A percentile compares a stretch with the other conserved stretches of the same genome.
These are phyloP conservation scores for Callospermophilus lateralis DNA, from an alignment of 2,113 vertebrate genomes.

Conservation along the genomic window DNA sequence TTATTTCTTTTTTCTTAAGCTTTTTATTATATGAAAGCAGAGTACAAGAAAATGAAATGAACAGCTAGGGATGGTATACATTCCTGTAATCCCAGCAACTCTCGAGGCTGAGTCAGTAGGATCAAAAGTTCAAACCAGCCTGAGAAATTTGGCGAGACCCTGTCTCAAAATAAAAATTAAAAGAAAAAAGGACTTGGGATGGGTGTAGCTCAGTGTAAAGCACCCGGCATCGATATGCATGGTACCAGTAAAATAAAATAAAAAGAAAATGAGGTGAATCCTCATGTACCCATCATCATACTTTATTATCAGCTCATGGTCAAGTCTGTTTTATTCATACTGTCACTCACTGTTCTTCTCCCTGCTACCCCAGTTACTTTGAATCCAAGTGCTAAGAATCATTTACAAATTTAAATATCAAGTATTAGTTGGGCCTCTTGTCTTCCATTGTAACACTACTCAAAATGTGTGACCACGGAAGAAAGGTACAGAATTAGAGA, in stretches of 20 bases:
- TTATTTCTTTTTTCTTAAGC: background rate
- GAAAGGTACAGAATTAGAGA: constrained; percentile 15
- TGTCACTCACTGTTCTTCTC: background rate
- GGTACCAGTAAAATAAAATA: too few species aligned
- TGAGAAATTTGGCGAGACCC: too few species aligned
- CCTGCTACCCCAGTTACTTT: background rate
- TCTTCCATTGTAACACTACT: background rate
- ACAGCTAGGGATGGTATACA: background rate
- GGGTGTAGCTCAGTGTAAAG: too few species aligned
- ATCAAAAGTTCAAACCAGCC: too few species aligned
- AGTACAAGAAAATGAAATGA: background rate
- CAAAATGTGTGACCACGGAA: constrained; percentile 13
- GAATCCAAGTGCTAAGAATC: background rate
- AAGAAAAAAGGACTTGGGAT: too few species aligned
- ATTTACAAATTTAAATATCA: constrained; percentile 29
- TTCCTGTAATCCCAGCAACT: too few species aligned
- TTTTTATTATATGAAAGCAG: constrained; percentile 43
- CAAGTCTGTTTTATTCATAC: background rate
- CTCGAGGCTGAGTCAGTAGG: too few species aligned
- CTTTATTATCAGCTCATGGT: background rate
- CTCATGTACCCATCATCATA: background rate
- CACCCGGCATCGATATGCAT: too few species aligned
- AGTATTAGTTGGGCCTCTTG: background rate
- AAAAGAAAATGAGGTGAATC: background rate
- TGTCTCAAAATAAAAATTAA: too few species aligned